Percentiles rank a stretch among this genome's conserved stretches.
Evolutionary conservation across 2,888 invertebrate species (phyloP).

Genomic region (Lepidocyrtoides sp.): DNA sequence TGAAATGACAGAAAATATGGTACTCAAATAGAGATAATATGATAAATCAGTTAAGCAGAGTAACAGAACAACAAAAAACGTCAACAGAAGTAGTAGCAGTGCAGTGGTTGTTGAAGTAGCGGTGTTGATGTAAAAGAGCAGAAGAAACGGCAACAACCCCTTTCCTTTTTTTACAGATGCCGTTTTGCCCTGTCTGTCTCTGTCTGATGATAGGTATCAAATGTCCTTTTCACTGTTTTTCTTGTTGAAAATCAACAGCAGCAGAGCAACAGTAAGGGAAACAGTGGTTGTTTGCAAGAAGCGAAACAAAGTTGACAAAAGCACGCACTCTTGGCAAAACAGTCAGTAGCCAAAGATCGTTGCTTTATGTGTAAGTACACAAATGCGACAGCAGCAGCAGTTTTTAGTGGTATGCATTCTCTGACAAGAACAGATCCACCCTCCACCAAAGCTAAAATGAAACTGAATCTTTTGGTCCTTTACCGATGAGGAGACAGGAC

Average conservation of each 20-base stretch:
- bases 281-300: conserved; percentile 6
- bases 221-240: conserved; percentile 55
- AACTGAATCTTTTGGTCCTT: conserved; percentile 74
- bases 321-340: conserved; percentile 10
- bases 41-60: conserved; percentile 54
- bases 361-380: too few species aligned
- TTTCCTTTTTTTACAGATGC: conserved; percentile 37
- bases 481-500: conserved; percentile 60
- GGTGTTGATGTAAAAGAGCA: background rate
- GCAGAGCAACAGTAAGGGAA: background rate
- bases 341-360: background rate
- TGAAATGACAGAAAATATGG: conserved; percentile 61
- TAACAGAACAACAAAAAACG: conserved; percentile 58
- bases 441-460: conserved; percentile 75
- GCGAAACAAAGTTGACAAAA: conserved; percentile 56
- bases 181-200: conserved; percentile 29
- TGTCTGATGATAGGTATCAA: conserved; percentile 61
- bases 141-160: conserved; percentile 48
- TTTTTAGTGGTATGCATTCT: background rate
- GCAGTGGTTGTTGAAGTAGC: background rate
- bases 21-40: conserved; percentile 45
- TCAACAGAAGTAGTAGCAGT: background rate
- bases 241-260: conserved; percentile 37
- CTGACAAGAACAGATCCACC: conserved; percentile 64
- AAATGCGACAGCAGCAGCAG: background rate